Evolutionary conservation across 2,113 vertebrate genomes (phyloP).

Genomic region (Psilopsiagon aymara): DNA sequence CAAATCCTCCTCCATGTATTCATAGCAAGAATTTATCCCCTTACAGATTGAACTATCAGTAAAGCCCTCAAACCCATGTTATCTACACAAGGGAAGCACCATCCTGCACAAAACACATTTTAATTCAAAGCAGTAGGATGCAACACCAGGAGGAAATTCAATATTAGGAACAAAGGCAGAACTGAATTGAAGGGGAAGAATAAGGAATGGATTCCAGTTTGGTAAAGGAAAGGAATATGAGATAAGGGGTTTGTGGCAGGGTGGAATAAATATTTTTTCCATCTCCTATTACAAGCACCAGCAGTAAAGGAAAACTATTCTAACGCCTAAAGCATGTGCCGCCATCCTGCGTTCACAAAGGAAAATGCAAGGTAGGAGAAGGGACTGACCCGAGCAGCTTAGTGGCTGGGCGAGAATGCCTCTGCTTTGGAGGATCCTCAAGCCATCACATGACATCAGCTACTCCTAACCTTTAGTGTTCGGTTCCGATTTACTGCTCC

Average conservation of each 20-base stretch:
- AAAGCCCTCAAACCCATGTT: neutral
- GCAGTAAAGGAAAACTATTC: neutral
- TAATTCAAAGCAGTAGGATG: neutral
- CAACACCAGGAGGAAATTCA: neutral
- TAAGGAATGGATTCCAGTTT: neutral
- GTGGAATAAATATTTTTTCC: neutral
- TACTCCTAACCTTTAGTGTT: rapidly evolving
- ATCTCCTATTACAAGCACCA: neutral
- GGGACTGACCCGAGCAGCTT: neutral
- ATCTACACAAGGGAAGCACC: neutral
- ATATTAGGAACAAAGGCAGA: neutral
- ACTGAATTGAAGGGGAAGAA: neutral
- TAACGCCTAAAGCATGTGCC: neutral
- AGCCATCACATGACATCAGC: neutral
- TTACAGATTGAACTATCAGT: rapidly evolving
- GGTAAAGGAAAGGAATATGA: neutral
- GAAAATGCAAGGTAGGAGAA: neutral
- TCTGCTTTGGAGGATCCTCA: neutral
- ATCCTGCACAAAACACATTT: neutral
- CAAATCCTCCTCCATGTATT: neutral
- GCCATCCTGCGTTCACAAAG: neutral
- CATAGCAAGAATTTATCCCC: neutral
- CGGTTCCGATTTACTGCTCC: rapidly evolving
- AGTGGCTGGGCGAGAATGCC: rapidly evolving
- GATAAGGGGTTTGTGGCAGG: neutral